phyloP scores from a whole-genome alignment of 2,797 vertebrate species.

The Diplodus puntazzo region DNA sequence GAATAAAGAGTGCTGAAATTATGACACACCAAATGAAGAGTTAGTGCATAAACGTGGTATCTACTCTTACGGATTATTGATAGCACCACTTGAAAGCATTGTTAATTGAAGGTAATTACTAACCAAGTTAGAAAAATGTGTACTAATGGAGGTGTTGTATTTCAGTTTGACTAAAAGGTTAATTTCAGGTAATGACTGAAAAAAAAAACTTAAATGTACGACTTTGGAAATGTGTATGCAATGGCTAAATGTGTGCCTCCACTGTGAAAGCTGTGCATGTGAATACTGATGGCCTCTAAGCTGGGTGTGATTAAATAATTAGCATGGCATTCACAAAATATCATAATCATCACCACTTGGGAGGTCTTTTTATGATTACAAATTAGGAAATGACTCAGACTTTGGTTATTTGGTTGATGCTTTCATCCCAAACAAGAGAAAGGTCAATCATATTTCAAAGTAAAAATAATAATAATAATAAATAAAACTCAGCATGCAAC shows the following conservation, averaged over 20 bases:
- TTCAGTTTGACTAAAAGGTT: slow-evolving; percentile 27
- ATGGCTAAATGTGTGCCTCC: slow-evolving; percentile 33
- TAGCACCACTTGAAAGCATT: neutral
- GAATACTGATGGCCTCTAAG: slow-evolving; percentile 50
- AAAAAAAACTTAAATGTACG: slow-evolving; percentile 4
- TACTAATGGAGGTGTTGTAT: neutral
- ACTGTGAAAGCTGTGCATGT: slow-evolving; percentile 35
- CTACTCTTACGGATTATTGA: neutral
- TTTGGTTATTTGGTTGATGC: slow-evolving; percentile 32
- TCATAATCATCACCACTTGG: slow-evolving; percentile 44
- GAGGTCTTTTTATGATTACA: slow-evolving; percentile 48
- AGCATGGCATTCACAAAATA: slow-evolving; percentile 59
- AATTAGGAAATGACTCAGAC: slow-evolving; percentile 43
- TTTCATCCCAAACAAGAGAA: slow-evolving; percentile 19
- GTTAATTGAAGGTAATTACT: slow-evolving; percentile 3
- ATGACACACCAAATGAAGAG: slow-evolving; percentile 12
- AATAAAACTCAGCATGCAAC: too few species aligned
- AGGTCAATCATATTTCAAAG: neutral
- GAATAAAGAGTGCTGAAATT: slow-evolving; percentile 18
- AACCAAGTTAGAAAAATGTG: neutral
- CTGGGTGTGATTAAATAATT: slow-evolving; percentile 52
- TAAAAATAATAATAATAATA: too few species aligned
- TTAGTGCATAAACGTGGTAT: neutral
- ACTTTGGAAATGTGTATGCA: slow-evolving; percentile 33
- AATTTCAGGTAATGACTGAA: slow-evolving; percentile 23